phyloP scores from a whole-genome alignment of 2,113 vertebrate species.

The Indri indri region DNA sequence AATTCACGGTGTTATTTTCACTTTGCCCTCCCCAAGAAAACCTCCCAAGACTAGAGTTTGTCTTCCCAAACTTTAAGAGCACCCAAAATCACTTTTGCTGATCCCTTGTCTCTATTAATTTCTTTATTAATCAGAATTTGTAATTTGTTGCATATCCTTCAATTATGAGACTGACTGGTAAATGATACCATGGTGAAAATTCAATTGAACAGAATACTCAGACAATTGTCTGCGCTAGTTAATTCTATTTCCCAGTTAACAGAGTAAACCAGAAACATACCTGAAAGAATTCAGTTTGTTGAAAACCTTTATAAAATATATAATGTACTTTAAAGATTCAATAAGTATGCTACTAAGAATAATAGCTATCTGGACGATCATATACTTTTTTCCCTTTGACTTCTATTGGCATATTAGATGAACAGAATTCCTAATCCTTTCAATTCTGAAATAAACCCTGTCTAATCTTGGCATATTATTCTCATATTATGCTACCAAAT shows the following conservation, averaged over 20 bases:
- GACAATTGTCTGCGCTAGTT: background rate
- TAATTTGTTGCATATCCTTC: conserved; percentile 26
- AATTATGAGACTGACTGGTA: background rate
- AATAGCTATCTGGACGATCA: background rate
- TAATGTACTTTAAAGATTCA: background rate
- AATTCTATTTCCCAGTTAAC: background rate
- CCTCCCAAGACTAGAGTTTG: background rate
- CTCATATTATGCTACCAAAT: background rate
- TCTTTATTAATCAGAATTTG: conserved; percentile 11
- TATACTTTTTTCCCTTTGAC: background rate
- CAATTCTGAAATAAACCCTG: background rate
- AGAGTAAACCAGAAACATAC: background rate
- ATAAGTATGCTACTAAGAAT: conserved; percentile 11
- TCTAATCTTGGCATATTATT: background rate
- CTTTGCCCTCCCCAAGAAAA: background rate
- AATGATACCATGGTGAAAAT: background rate
- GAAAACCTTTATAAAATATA: background rate
- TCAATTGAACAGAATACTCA: background rate
- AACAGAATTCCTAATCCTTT: background rate
- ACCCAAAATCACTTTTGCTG: conserved; percentile 32
- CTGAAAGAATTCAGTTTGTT: conserved; percentile 6
- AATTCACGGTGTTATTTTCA: conserved; percentile 32
- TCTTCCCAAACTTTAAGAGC: background rate
- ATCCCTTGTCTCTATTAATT: conserved; percentile 41
- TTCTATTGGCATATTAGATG: background rate